Evolutionary conservation across 2,888 invertebrate genomes (phyloP), one percentile per base, ranked within the genome.

Genomic region (Drosophila quinaria): DNA sequence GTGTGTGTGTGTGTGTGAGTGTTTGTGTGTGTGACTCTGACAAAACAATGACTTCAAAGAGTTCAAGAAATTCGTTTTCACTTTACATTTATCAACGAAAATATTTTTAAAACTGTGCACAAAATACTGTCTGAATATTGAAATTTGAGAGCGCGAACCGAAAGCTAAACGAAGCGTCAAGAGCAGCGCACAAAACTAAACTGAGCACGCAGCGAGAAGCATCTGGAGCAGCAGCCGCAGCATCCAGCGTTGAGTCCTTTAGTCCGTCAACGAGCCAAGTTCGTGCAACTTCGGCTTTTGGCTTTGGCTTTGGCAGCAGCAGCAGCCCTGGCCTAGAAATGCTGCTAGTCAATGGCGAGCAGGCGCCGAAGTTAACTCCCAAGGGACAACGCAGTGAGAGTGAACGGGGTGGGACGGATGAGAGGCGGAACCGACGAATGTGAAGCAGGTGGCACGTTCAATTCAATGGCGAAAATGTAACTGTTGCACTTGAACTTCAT

Each of bases 401-500:
- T 11, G 13, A 5, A n/a, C 4, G 42, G 4, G 1, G n/a, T 1
- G 11, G 11, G 11, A 1, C 19, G 35, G 13, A n/a, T 1, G 33
- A 11, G 46, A 25, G 33, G 17, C 4, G 17, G n/a, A 47, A 9
- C 9, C 33, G 25, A 33, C 49, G 33, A 55, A 71, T 74, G 41
- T 59, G 41, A 44, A 46, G 39, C 51, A 35, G 67, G 64, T 41
- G 64, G 50, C 13, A 31, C 49, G 37, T 41, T 22, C 19, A 15
- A n/a, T 52, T 62, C 60, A 70, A 61, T 70, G 60, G 77, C 74
- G 70, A 70, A 70, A 70, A 71, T 71, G 71, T 66, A 75, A 79
- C 73, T 77, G 76, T 81, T 90, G 90, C 90, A 90, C 90, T 90
- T 90, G 88, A 90, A 90, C 90, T 89, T 90, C 81, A 82, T 70